phyloP scores from a whole-genome alignment of 2,113 vertebrate species.

The Hyla sarda region DNA sequence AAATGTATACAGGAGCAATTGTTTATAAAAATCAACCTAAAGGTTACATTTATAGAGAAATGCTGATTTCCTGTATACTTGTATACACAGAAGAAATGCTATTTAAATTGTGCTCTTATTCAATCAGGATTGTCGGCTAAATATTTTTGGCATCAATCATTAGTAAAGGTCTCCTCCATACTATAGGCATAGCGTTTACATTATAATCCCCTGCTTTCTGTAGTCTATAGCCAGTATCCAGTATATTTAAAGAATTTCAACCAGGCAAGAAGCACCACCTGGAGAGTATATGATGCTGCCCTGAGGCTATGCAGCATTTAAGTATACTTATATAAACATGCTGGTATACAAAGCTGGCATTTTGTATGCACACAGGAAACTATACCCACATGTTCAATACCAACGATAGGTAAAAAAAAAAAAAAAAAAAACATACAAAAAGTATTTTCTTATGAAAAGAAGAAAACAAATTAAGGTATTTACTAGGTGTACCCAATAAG shows the following conservation, averaged over 20 bases:
- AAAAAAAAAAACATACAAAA: neutral
- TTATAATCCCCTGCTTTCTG: neutral
- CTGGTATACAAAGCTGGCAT: neutral
- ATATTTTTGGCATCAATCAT: neutral
- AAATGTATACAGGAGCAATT: constrained; percentile 3
- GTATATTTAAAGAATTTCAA: neutral
- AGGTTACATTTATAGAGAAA: neutral
- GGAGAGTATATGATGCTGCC: neutral
- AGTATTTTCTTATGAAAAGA: neutral
- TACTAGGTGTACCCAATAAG: neutral
- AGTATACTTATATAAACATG: constrained; percentile 8
- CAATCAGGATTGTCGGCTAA: neutral
- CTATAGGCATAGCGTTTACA: neutral
- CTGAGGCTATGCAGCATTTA: neutral
- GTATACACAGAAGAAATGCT: neutral
- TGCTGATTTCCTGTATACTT: neutral
- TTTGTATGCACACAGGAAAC: constrained; percentile 7
- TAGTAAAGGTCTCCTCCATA: neutral
- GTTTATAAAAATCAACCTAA: constrained; percentile 2
- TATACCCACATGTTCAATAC: constrained; percentile 4
- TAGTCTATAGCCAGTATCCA: neutral
- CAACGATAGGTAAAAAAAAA: neutral
- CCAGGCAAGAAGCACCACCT: neutral
- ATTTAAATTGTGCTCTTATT: neutral
- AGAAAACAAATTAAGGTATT: neutral